phyloP scores from a whole-genome alignment of 2,888 invertebrate species.

The Coremacera marginata region DNA sequence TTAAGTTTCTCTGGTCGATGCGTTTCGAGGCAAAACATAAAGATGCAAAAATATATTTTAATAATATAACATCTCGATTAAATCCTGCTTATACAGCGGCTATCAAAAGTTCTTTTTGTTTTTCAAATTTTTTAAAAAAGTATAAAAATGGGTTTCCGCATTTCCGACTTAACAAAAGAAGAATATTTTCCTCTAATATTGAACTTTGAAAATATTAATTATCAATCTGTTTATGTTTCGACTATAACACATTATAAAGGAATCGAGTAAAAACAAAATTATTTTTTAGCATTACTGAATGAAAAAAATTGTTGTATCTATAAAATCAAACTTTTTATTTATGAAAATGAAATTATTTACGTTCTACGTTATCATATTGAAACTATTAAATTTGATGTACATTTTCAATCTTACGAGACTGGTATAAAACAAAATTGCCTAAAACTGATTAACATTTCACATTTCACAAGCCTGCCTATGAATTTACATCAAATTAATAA shows the following conservation, averaged over 20 bases:
- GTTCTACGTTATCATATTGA: constrained; percentile 41
- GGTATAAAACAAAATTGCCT: too few species aligned
- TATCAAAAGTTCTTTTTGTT: too few species aligned
- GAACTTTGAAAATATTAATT: constrained; percentile 39
- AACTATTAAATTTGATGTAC: constrained; percentile 42
- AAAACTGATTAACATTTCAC: too few species aligned
- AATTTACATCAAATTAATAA: constrained; percentile 41
- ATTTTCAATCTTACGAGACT: too few species aligned
- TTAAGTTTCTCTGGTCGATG: too few species aligned
- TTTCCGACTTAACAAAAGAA: constrained; percentile 40
- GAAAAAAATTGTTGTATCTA: constrained; percentile 39
- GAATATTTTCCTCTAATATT: constrained; percentile 39
- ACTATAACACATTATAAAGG: too few species aligned
- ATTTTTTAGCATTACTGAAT: constrained; percentile 30
- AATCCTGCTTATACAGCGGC: too few species aligned
- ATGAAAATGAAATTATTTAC: too few species aligned
- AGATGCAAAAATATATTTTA: constrained; percentile 37
- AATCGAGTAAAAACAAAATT: constrained; percentile 35
- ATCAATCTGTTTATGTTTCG: constrained; percentile 22
- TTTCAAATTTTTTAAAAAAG: too few species aligned
- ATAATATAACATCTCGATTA: constrained; percentile 33
- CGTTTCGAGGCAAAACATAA: constrained; percentile 40
- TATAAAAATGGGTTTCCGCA: too few species aligned
- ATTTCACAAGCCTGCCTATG: too few species aligned
- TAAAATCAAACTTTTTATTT: too few species aligned